phyloP scores from a whole-genome alignment of 2,888 invertebrate genomes.

The Limnephilus lunatus region DNA sequence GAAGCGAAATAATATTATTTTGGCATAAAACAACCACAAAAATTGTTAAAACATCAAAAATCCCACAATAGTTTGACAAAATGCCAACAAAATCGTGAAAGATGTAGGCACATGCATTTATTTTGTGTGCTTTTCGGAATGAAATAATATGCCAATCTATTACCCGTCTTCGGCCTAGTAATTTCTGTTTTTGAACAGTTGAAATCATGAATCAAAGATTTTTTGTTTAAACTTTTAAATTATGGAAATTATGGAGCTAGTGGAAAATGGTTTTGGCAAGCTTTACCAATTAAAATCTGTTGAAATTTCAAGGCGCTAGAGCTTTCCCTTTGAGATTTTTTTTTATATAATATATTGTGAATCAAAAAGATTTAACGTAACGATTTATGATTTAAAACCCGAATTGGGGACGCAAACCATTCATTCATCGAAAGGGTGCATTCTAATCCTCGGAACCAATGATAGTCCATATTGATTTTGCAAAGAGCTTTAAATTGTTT shows the following conservation, averaged over 20 bases:
- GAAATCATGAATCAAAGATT: neutral
- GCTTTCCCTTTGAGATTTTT: neutral
- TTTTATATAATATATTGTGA: neutral
- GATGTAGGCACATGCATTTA: neutral
- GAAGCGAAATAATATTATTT: neutral
- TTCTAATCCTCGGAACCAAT: neutral
- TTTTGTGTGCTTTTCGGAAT: neutral
- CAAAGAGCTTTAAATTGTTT: conserved; percentile 5
- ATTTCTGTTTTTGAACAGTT: neutral
- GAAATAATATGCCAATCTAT: neutral
- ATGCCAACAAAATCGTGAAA: neutral
- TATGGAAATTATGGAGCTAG: neutral
- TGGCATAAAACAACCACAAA: neutral
- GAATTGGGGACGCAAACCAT: neutral
- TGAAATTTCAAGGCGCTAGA: neutral
- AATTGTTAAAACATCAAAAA: neutral
- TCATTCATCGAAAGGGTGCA: neutral
- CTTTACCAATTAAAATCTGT: neutral
- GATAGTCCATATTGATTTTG: conserved; percentile 20
- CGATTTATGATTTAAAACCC: too few species aligned
- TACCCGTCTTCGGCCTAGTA: neutral
- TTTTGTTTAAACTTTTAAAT: neutral
- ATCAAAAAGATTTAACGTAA: neutral
- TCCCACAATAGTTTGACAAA: neutral
- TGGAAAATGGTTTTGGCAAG: neutral